Evolutionary conservation across 2,113 vertebrate genomes (phyloP), one percentile per base, ranked within the genome.

Genomic region (Scophthalmus maximus): DNA sequence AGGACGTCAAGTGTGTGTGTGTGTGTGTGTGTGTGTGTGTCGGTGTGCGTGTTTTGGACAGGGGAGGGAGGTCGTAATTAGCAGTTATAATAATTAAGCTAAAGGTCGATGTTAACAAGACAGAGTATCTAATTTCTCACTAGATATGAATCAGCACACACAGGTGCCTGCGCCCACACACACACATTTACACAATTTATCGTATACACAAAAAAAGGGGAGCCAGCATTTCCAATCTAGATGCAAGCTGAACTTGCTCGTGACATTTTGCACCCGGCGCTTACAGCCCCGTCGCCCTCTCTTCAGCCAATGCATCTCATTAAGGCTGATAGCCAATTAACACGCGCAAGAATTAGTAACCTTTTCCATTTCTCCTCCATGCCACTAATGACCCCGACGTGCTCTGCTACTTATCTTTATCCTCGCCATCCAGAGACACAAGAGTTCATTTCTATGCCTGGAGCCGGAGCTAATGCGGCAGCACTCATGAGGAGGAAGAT

Each of bases 21-120:
- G 47, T 66, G 47, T 15, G 52, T 36, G 52, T n/a, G 42, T 23
- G 52, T 32, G 23, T 26, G 12, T 6, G 23, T 51, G 22, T 5
- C 52, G 8, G 1, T 46, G 68, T 23, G 71, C 26, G 49, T 56
- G 8, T 20, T 15, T 20, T 3, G 57, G 8, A 25, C 32, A 36
- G 15, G 42, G 18, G 22, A 11, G 15, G 7, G 53, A 70, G 80
- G 60, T 69, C 29, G 20, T 75, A 87, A 86, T 83, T 85, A 79
- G 79, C 79, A 81, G 73, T 81, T 77, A 64, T 42, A 71, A 63
- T 90, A 90, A 90, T 92, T 88, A 84, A 66, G 72, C 51, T 74
- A 83, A 89, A 92, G 88, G 89, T 89, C 81, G 32, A 18, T 81
- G 85, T 88, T 92, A 90, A 91, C 83, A 84, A 89, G 89, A 84